Conservation (phyloP, 2,113 vertebrate species). For the Centrocercus urophasianus region DNA sequence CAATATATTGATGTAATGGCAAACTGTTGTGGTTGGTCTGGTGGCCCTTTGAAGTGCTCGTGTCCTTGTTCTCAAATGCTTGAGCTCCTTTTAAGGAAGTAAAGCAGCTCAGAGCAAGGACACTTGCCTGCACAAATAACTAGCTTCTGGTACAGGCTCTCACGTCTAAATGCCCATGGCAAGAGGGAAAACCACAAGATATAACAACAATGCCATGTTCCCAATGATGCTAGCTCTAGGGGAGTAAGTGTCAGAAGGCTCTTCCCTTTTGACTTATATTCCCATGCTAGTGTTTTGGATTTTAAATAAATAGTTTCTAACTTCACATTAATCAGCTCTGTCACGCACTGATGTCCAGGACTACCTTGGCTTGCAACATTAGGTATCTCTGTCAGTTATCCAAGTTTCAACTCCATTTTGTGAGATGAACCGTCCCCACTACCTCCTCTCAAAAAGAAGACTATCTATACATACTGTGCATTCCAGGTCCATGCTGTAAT, state of each 20-base stretch:
- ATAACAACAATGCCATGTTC: neutral
- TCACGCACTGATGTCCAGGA: neutral
- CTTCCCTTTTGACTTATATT: neutral
- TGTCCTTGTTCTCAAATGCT: neutral
- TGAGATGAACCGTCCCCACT: neutral
- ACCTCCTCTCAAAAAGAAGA: neutral
- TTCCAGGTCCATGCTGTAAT: neutral
- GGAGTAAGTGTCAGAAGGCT: neutral
- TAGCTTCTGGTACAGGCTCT: neutral
- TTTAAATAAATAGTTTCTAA: neutral
- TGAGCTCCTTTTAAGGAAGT: slow-evolving; percentile 55
- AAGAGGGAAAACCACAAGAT: neutral
- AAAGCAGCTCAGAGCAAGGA: neutral
- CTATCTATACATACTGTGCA: neutral
- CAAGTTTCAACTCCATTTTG: neutral
- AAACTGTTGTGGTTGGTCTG: slow-evolving; percentile 20
- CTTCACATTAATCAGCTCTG: neutral
- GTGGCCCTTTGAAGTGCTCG: neutral
- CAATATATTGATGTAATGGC: slow-evolving; percentile 48
- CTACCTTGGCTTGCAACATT: neutral
- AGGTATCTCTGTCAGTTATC: neutral
- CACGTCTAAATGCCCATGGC: neutral
- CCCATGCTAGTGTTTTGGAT: neutral
- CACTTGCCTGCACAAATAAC: neutral
- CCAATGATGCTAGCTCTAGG: neutral